Evolutionary conservation across 2,888 invertebrate genomes (phyloP).

Genomic region (Hofmannophila pseudospretella): DNA sequence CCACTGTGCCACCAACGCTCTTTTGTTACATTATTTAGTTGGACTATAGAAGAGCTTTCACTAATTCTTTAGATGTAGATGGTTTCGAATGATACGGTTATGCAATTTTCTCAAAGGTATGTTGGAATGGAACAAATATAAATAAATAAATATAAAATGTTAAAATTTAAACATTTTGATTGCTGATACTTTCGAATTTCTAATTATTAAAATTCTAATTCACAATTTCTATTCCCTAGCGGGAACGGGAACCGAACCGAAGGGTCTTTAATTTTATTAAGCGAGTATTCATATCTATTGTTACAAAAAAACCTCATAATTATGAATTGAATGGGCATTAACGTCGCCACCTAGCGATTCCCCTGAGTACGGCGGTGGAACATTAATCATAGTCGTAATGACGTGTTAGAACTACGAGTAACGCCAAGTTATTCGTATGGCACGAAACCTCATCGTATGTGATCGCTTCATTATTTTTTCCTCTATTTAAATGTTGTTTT

Average conservation of each 20-base stretch:
- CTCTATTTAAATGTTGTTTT: slow-evolving; percentile 6
- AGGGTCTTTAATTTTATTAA: slow-evolving; percentile 33
- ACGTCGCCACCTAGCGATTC: slow-evolving; percentile 47
- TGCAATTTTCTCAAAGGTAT: no score
- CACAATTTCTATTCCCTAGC: slow-evolving; percentile 15
- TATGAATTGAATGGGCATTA: slow-evolving; percentile 57
- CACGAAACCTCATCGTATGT: slow-evolving; percentile 8
- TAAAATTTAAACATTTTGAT: no score
- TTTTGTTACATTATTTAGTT: no score
- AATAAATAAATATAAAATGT: no score
- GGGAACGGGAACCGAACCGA: slow-evolving; percentile 2
- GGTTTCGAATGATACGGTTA: no score
- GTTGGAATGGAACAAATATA: no score
- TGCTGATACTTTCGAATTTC: no score
- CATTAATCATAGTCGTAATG: slow-evolving; percentile 59
- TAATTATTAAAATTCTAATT: no score
- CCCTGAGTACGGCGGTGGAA: slow-evolving; percentile 35
- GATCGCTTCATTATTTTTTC: slow-evolving; percentile 5
- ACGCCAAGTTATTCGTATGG: slow-evolving; percentile 16
- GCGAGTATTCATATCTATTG: slow-evolving; percentile 18
- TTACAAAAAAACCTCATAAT: slow-evolving; percentile 36
- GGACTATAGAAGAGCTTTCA: no score
- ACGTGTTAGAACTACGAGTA: slow-evolving; percentile 38
- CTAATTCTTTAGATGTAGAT: no score
- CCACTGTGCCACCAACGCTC: no score